Evolutionary conservation across 2,888 invertebrate species (phyloP).

Genomic region (Brassicogethes aeneus): DNA sequence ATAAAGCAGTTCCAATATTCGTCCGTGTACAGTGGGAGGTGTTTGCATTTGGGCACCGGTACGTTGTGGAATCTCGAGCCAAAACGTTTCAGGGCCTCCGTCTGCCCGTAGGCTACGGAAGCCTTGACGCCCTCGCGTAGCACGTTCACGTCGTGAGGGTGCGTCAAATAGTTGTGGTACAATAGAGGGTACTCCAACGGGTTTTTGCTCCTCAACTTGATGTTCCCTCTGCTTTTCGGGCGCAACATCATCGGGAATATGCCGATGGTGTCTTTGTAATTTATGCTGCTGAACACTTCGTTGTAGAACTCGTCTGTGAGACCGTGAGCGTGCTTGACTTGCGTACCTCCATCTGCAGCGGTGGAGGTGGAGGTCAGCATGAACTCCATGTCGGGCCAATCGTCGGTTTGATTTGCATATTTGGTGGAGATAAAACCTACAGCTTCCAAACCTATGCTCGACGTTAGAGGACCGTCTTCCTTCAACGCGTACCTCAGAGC

Average conservation of each 20-base stretch:
- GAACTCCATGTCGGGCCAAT: slow-evolving; percentile 89
- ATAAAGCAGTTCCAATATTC: slow-evolving; percentile 83
- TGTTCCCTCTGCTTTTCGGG: slow-evolving; percentile 75
- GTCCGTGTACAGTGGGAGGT: slow-evolving; percentile 66
- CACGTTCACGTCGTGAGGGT: slow-evolving; percentile 75
- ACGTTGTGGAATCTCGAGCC: slow-evolving; percentile 69
- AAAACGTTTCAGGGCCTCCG: slow-evolving; percentile 66
- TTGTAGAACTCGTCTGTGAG: slow-evolving; percentile 73
- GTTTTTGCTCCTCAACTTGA: slow-evolving; percentile 52
- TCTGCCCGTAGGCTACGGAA: slow-evolving; percentile 71
- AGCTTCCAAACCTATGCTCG: slow-evolving; percentile 75
- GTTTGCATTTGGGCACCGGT: slow-evolving; percentile 74
- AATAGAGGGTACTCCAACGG: slow-evolving; percentile 75
- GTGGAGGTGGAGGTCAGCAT: slow-evolving; percentile 80
- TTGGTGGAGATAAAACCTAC: slow-evolving; percentile 84
- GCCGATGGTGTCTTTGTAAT: slow-evolving; percentile 67
- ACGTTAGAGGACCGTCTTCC: slow-evolving; percentile 82
- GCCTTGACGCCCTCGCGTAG: slow-evolving; percentile 81
- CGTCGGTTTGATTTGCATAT: slow-evolving; percentile 76
- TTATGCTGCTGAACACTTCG: slow-evolving; percentile 62
- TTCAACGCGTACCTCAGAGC: slow-evolving; percentile 75
- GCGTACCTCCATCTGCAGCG: slow-evolving; percentile 71
- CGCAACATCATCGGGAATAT: slow-evolving; percentile 85
- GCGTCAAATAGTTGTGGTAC: slow-evolving; percentile 85
- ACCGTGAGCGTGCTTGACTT: slow-evolving; percentile 73